Evolutionary conservation across 2,113 vertebrate genomes (phyloP).

Genomic region (Poecile atricapillus): DNA sequence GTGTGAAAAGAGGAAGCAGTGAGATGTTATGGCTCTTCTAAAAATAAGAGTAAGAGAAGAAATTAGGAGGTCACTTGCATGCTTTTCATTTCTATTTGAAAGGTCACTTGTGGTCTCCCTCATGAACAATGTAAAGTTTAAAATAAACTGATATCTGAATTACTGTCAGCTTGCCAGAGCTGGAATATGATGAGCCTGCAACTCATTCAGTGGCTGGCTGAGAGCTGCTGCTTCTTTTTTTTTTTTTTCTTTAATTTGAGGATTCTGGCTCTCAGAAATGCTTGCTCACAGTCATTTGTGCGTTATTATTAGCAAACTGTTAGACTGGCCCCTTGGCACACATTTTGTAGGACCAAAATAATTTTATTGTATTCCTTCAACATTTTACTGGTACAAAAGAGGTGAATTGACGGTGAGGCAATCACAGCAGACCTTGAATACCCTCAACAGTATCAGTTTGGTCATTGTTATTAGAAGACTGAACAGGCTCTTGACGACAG

Average conservation of each 20-base stretch:
- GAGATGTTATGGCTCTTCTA: not conserved
- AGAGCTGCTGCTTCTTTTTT: not conserved
- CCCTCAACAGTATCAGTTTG: not conserved
- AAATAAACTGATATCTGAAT: slow-evolving; percentile 47
- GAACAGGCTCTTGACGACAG: not conserved
- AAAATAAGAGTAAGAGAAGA: slow-evolving; percentile 6
- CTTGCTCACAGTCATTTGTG: slow-evolving; percentile 41
- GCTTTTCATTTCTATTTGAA: slow-evolving; percentile 61
- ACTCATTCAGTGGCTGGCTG: not conserved
- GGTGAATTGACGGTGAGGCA: not conserved
- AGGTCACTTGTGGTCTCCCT: slow-evolving; percentile 13
- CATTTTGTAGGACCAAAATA: slow-evolving; percentile 19
- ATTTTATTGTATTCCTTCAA: not conserved
- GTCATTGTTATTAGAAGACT: not conserved
- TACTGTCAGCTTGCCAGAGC: slow-evolving; percentile 19
- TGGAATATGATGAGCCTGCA: slow-evolving; percentile 52
- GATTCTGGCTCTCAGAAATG: slow-evolving; percentile 44
- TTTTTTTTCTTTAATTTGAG: not conserved
- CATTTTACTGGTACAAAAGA: slow-evolving; percentile 1
- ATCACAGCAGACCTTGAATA: not conserved
- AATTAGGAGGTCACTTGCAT: not conserved
- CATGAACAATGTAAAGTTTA: slow-evolving; percentile 11
- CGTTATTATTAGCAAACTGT: slow-evolving; percentile 37
- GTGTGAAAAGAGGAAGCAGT: not conserved
- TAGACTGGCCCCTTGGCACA: slow-evolving; percentile 4